Conservation (phyloP, 2,797 vertebrate genomes). For the Tapera naevia region DNA sequence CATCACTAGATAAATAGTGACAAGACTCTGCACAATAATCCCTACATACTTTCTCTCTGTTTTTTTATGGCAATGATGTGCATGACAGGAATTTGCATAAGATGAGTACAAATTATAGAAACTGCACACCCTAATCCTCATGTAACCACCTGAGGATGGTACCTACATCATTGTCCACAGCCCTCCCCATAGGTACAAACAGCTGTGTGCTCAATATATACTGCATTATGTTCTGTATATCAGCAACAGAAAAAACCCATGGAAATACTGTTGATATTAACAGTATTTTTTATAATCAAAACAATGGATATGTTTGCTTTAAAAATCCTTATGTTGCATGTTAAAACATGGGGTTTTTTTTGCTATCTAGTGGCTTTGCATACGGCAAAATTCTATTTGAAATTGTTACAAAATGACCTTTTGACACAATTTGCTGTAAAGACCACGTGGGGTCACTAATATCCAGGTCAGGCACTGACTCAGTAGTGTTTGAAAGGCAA, state of each 20-base stretch:
- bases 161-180: neutral
- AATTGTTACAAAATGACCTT: slow-evolving; percentile 36
- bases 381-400: slow-evolving; percentile 38
- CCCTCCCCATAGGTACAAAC: neutral
- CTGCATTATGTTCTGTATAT: neutral
- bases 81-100: slow-evolving; percentile 39
- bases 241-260: neutral
- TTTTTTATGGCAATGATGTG: slow-evolving; percentile 5
- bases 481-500: neutral
- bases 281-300: neutral
- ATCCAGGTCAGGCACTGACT: neutral
- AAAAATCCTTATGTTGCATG: slow-evolving; percentile 18
- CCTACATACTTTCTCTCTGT: neutral
- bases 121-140: neutral
- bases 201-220: fast-evolving
- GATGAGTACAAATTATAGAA: neutral
- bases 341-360: slow-evolving; percentile 9
- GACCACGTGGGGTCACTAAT: neutral
- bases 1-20: slow-evolving; percentile 15
- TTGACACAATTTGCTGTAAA: slow-evolving; percentile 23
- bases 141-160: neutral
- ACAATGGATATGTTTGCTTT: neutral
- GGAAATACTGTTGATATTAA: neutral
- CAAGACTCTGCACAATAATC: neutral
- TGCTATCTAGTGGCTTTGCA: slow-evolving; percentile 22